Evolutionary conservation across 2,888 invertebrate genomes (phyloP), one percentile per base, ranked within the genome.

Genomic region (Caenorhabditis zanzibari): DNA sequence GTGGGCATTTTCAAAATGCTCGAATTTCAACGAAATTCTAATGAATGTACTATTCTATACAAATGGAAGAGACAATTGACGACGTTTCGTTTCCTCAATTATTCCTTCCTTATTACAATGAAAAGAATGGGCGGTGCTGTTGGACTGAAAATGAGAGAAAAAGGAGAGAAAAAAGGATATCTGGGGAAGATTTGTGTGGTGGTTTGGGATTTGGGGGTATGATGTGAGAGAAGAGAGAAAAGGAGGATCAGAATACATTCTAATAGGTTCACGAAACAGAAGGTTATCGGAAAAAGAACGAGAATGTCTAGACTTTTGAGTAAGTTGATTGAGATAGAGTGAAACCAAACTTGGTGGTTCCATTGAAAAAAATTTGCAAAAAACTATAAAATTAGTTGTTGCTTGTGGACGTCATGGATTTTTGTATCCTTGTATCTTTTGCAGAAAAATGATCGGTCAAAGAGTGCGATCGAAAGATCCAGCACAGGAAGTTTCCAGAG

Each of bases 1-100:
- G 75, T 38, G 41, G 54, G 54, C 66, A 54, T n/a, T 14, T 54
- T 54, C 49, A 52, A 66, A 68, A 68, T 68, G 22, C 68, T 68
- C 38, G 54, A 54, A 68, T 68, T 68, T 41, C 68, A 68, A 28
- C 32, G 10, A 54, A 56, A 58, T 47, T 14, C 38, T 38, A 41
- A 54, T 35, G 68, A 58, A 58, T 66, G 75, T 32, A 59, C 58
- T 75, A 54, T 68, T 75, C 68, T 68, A 38, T 68, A 54, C 38
- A 54, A 52, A 66, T 66, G 66, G 26, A 56, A 54, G 24, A 10
- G 26, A 24, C 24, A 68, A 64, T 44, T 66, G 66, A 66, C 35
- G 75, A 47, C 66, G 47, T 68, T 58, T 66, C 64, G 49, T 63
- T 63, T 41, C 64, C 14, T 41, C 73, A 41, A 75, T 66, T 75